phyloP scores from a whole-genome alignment of 2,888 invertebrate species.

The Fissipunctia ypsillon region DNA sequence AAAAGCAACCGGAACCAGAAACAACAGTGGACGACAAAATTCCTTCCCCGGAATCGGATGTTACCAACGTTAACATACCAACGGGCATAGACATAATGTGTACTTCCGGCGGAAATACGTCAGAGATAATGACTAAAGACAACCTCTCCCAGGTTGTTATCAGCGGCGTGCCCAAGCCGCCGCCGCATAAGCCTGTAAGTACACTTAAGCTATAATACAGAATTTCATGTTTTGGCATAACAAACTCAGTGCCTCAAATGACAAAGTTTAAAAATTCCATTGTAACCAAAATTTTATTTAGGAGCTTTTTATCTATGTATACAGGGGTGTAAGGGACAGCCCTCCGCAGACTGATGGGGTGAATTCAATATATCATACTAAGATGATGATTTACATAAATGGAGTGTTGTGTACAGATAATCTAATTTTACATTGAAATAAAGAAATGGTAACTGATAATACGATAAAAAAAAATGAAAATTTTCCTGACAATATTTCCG shows the following conservation, averaged over 20 bases:
- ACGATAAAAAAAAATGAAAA: too few relatives aligned
- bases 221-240: neutral
- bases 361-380: too few relatives aligned
- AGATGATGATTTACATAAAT: too few relatives aligned
- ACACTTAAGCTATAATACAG: neutral
- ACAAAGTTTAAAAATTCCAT: slow-evolving; percentile 2
- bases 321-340: too few relatives aligned
- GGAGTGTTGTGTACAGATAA: too few relatives aligned
- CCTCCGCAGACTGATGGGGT: too few relatives aligned
- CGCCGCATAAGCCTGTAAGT: slow-evolving; percentile 69
- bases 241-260: accelerated
- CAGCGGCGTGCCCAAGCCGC: slow-evolving; percentile 71
- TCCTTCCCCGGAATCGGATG: neutral
- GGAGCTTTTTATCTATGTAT: too few relatives aligned
- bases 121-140: slow-evolving; percentile 68
- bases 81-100: slow-evolving; percentile 70
- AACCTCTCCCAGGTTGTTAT: slow-evolving; percentile 69
- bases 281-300: neutral
- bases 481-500: too few relatives aligned
- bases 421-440: too few relatives aligned
- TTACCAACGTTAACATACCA: slow-evolving; percentile 67
- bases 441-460: too few relatives aligned
- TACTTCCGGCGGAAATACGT: slow-evolving; percentile 62
- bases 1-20: slow-evolving; percentile 18
- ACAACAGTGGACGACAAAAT: neutral